Conservation (phyloP, 2,113 vertebrate species). For the Aix galericulata region DNA sequence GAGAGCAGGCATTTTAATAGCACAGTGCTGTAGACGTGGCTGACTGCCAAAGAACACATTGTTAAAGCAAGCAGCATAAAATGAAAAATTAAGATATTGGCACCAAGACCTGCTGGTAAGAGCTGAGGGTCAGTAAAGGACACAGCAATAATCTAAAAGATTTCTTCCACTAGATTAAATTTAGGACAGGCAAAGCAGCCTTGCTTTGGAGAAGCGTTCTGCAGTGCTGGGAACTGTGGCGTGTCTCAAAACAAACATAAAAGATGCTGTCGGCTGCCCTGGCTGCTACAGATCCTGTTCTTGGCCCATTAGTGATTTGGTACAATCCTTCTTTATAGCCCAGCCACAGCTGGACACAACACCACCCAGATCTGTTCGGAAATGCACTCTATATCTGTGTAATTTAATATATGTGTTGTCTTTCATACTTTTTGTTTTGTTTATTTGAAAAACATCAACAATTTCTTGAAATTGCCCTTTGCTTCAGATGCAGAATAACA, state of each 20-base stretch:
- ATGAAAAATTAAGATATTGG: conserved; percentile 62
- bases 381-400: not conserved
- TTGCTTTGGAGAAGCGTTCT: conserved; percentile 19
- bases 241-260: conserved; percentile 7
- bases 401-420: not conserved
- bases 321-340: conserved; percentile 4
- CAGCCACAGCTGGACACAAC: not conserved
- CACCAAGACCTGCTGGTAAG: conserved; percentile 29
- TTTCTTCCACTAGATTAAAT: conserved; percentile 64
- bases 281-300: not conserved
- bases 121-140: conserved; percentile 49
- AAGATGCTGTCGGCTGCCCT: not conserved
- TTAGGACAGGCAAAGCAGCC: conserved; percentile 49
- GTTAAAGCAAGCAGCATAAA: conserved; percentile 62
- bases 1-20: conserved; percentile 46
- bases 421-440: not conserved
- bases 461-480: not conserved
- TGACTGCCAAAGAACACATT: conserved; percentile 62
- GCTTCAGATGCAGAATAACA: not conserved
- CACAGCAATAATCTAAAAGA: conserved; percentile 40
- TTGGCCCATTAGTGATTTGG: not conserved
- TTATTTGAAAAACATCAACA: not conserved
- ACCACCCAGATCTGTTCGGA: not conserved
- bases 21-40: conserved; percentile 23
- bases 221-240: conserved; percentile 20